phyloP scores from a whole-genome alignment of 2,888 invertebrate genomes.

The Lochmaea capreae region DNA sequence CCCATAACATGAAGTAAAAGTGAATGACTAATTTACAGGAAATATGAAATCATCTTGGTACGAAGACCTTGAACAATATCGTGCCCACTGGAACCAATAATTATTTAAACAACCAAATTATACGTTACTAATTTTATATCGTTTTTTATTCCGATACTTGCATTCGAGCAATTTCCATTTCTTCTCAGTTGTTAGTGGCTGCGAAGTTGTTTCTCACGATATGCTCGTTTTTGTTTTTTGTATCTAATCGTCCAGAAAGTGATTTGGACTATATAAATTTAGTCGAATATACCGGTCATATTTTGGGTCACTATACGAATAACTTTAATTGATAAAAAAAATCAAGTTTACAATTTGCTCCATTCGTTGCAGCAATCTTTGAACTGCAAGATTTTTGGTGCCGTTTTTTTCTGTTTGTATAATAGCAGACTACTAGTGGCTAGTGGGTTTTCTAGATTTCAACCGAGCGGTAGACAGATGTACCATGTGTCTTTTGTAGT shows the following conservation, averaged over 20 bases:
- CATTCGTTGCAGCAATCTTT: too few relatives aligned
- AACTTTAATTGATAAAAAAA: too few relatives aligned
- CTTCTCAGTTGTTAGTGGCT: conserved; percentile 23
- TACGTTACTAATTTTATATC: conserved; percentile 17
- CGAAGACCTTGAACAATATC: conserved; percentile 31
- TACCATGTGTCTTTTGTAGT: too few relatives aligned
- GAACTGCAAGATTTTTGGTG: too few relatives aligned
- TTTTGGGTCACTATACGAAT: too few relatives aligned
- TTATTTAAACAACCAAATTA: conserved; percentile 9
- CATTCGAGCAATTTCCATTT: conserved; percentile 33
- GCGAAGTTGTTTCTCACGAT: conserved; percentile 29
- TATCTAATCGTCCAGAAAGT: neutral
- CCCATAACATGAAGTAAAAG: neutral
- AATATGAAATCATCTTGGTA: conserved; percentile 13
- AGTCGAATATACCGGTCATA: neutral
- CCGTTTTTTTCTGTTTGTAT: too few relatives aligned
- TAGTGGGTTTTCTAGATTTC: too few relatives aligned
- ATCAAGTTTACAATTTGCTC: too few relatives aligned
- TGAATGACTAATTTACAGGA: neutral
- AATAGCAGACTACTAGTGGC: too few relatives aligned
- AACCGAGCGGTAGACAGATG: too few relatives aligned
- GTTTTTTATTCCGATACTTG: conserved; percentile 30
- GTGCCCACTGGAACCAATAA: conserved; percentile 23
- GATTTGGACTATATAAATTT: neutral
- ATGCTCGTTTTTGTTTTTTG: neutral